Evolutionary conservation across 2,888 invertebrate genomes (phyloP), one percentile per base, ranked within the genome.

Genomic region (Drosophila siamana): DNA sequence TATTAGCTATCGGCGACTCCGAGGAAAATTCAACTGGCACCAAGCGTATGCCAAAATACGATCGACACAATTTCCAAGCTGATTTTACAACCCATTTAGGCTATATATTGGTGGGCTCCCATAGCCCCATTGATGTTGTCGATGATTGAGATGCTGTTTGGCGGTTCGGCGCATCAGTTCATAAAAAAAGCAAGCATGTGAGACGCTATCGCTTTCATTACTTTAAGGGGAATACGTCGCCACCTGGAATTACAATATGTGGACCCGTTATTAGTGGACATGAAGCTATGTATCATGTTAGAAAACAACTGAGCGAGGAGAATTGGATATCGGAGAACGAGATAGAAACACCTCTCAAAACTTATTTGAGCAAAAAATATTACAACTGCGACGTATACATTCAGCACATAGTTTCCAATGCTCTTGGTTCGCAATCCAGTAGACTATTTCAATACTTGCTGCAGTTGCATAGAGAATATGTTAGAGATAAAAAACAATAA

Each of bases 1-100:
- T 74, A 1, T 41, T 74, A 50, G 7, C 51, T 1, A 74, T 70
- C 22, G 71, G 59, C 9, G 71, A 65, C 43, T 9, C 9, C 15
- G 40, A 43, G 0, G 44, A 74, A 13, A 6, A 8, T 15, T 5
- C 8, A 1, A 19, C 2, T 0, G 1, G 13, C 2, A 33, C 40
- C 8, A 30, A 47, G 1, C 13, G 5, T 8, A 1, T 6, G 8
- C 7, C 16, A 0, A 48, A 52, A n/a, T 43, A 13, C 6, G 2
- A 16, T 2, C 9, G 11, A 0, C 8, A 6, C 1, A 33, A 24
- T 7, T 43, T 30, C 13, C 9, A 3, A 0, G 44, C 15, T 0
- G 47, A 55, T n/a, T 57, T 57, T 0, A 0, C 0, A 4, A 43
- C 33, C 4, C 55, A 61, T 43, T 61, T 74, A 8, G 28, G 16